Percentiles rank a stretch among this genome's conserved stretches.
Evolutionary conservation across 1,140 invertebrate species (phyloP).

Genomic region (Helicoverpa zea): DNA sequence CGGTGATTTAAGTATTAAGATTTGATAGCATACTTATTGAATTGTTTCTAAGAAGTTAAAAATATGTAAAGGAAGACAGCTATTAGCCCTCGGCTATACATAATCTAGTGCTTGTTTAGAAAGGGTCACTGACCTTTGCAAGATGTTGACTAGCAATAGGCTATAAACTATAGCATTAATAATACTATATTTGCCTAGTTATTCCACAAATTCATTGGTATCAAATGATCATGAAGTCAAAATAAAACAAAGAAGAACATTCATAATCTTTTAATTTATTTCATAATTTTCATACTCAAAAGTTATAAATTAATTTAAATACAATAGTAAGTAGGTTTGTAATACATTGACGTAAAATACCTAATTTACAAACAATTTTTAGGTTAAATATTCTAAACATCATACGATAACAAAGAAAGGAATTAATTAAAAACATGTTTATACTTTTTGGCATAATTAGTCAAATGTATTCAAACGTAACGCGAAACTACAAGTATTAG

Average conservation of each 20-base stretch:
- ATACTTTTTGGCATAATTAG: too few relatives aligned
- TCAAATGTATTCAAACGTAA: too few relatives aligned
- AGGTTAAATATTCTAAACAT: slow-evolving; percentile 14
- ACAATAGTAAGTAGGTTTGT: slow-evolving; percentile 12
- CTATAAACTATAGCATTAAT: too few relatives aligned
- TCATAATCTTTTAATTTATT: slow-evolving; percentile 48
- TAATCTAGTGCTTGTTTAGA: slow-evolving; percentile 10
- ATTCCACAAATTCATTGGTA: not conserved
- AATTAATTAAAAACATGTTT: too few relatives aligned
- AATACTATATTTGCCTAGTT: slow-evolving; percentile 3
- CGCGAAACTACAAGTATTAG: too few relatives aligned
- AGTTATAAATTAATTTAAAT: slow-evolving; percentile 47
- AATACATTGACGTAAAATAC: slow-evolving; percentile 12
- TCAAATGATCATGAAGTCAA: not conserved
- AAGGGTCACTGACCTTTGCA: not conserved
- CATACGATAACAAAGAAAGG: slow-evolving; percentile 2
- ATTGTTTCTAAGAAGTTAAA: slow-evolving; percentile 2
- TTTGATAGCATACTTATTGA: slow-evolving; percentile 1
- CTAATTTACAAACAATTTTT: slow-evolving; percentile 45
- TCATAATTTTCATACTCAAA: slow-evolving; percentile 42
- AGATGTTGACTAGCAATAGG: not conserved
- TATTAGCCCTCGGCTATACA: slow-evolving; percentile 3
- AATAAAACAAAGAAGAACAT: slow-evolving; percentile 23
- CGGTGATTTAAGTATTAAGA: not conserved
- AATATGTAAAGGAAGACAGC: not conserved